Percentiles rank a stretch among this genome's conserved stretches.
Evolutionary conservation across 1,140 invertebrate species (phyloP).

Genomic region (Papilio aristodemus): DNA sequence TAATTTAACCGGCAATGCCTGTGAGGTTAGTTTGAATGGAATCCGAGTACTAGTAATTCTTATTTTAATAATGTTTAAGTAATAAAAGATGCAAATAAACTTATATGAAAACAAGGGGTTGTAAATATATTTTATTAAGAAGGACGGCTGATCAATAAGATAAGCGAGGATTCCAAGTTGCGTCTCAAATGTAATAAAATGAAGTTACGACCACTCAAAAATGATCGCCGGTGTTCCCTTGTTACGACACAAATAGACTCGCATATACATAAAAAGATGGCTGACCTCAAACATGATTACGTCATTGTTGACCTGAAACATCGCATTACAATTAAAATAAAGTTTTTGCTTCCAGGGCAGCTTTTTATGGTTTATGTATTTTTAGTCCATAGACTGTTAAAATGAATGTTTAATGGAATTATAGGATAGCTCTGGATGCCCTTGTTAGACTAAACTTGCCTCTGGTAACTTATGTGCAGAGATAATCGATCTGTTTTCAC

Average conservation of each 20-base stretch:
- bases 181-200: constrained; percentile 15
- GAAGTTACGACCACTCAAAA: constrained; percentile 16
- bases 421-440: no score
- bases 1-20: no score
- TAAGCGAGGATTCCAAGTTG: neutral
- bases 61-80: no score
- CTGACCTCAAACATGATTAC: neutral
- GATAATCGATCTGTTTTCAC: no score
- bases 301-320: neutral
- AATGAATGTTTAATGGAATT: no score
- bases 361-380: no score
- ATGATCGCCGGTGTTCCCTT: constrained; percentile 7
- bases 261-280: constrained; percentile 11
- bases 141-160: constrained; percentile 9
- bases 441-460: no score
- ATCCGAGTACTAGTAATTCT: no score
- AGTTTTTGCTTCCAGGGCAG: neutral
- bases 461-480: no score
- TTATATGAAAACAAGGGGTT: neutral
- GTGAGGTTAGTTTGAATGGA: no score
- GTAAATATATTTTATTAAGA: constrained; percentile 10
- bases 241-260: constrained; percentile 16
- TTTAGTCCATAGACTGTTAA: no score
- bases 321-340: neutral
- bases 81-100: neutral